A percentile compares a stretch with the other conserved stretches of the same genome.
Evolutionary conservation across 2,113 vertebrate species (phyloP).

Genomic region (Scatophagus argus): DNA sequence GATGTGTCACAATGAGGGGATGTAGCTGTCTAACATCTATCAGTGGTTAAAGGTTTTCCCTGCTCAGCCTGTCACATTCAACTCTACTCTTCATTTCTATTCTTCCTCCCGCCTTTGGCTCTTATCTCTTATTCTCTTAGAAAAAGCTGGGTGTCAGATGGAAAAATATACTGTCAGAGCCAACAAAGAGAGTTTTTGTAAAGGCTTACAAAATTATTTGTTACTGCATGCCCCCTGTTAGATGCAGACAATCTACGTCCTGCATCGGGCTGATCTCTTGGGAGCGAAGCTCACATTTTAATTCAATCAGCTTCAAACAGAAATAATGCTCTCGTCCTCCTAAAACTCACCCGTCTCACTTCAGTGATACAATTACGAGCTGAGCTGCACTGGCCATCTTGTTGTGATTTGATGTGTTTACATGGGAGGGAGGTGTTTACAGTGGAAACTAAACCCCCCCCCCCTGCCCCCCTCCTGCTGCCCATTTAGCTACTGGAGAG

Average conservation of each 20-base stretch:
- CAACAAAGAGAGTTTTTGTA: slow-evolving; percentile 51
- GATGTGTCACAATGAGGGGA: slow-evolving; percentile 68
- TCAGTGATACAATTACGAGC: slow-evolving; percentile 75
- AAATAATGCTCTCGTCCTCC: slow-evolving; percentile 48
- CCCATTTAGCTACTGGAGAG: slow-evolving; percentile 72
- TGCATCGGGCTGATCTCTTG: slow-evolving; percentile 70
- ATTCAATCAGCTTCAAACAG: slow-evolving; percentile 75
- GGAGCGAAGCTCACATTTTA: slow-evolving; percentile 73
- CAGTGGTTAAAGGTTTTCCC: slow-evolving; percentile 57
- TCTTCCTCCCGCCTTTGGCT: slow-evolving; percentile 36
- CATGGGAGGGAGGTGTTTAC: slow-evolving; percentile 79
- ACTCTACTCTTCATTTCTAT: slow-evolving; percentile 59
- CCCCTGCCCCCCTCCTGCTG: slow-evolving; percentile 63
- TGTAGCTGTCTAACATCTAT: slow-evolving; percentile 69
- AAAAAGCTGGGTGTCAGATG: slow-evolving; percentile 35
- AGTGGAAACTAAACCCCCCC: slow-evolving; percentile 72
- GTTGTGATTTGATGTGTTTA: slow-evolving; percentile 83
- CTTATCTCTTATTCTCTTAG: slow-evolving; percentile 9
- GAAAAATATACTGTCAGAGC: slow-evolving; percentile 30
- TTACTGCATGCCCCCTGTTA: slow-evolving; percentile 44
- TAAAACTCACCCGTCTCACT: slow-evolving; percentile 73
- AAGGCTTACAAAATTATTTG: slow-evolving; percentile 64
- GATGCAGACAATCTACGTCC: slow-evolving; percentile 49
- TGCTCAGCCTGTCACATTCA: slow-evolving; percentile 61
- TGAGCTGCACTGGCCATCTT: slow-evolving; percentile 74